These are phyloP conservation scores for Alsophila aescularia DNA, from an alignment of 2,888 invertebrate species.

Conservation along the genomic window DNA sequence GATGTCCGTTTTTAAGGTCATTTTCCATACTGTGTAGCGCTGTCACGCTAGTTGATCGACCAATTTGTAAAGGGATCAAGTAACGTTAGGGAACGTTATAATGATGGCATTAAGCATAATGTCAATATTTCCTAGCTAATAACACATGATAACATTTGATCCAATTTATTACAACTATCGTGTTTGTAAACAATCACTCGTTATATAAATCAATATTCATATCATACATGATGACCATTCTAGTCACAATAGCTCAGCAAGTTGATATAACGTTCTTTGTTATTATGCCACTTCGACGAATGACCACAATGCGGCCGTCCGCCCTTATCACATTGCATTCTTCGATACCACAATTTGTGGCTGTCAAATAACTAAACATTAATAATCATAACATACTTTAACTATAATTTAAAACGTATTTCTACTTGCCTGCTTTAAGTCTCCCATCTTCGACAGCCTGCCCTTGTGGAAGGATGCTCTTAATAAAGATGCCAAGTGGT, in stretches of 20 bases:
- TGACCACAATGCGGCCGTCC: constrained; percentile 54
- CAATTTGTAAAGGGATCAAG: background rate
- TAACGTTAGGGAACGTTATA: background rate
- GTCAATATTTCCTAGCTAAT: constrained; percentile 6
- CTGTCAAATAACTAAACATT: constrained; percentile 14
- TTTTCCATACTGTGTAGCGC: too few relatives aligned
- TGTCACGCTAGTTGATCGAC: too few relatives aligned
- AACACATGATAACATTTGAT: constrained; percentile 21
- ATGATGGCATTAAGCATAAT: background rate
- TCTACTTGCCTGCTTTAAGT: constrained; percentile 88
- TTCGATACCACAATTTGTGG: constrained; percentile 39
- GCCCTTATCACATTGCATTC: constrained; percentile 66
- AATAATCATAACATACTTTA: background rate
- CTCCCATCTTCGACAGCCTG: constrained; percentile 93
- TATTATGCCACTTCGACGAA: constrained; percentile 54
- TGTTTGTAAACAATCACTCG: constrained; percentile 38
- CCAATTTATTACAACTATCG: constrained; percentile 26
- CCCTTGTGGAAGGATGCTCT: constrained; percentile 92
- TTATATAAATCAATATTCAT: constrained; percentile 44
- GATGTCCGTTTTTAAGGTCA: too few relatives aligned
- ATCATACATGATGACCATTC: constrained; percentile 44
- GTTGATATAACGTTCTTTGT: constrained; percentile 50
- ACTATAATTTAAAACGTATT: constrained; percentile 12
- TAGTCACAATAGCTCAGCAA: constrained; percentile 46
- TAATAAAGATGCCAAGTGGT: constrained; percentile 93